Percentiles rank a stretch among this genome's conserved stretches.
These are phyloP conservation scores for Ceyx cyanopectus DNA, from an alignment of 2,113 vertebrate species.

Conservation along the genomic window DNA sequence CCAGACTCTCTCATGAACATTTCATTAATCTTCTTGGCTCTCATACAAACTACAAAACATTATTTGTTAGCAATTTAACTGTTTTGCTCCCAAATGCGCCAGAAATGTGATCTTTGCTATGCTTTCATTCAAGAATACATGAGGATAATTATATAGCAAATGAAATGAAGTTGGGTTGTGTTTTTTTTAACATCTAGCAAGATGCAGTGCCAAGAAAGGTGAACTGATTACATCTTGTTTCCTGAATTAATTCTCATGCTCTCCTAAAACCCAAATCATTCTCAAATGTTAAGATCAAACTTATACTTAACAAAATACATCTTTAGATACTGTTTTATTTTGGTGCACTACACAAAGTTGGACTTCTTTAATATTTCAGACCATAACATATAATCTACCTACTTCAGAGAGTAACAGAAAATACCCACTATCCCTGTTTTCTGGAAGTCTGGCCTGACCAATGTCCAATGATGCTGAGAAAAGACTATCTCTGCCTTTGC, in stretches of 20 bases:
- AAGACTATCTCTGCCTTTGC: background rate
- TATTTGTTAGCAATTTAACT: conserved; percentile 77
- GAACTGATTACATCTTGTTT: conserved; percentile 30
- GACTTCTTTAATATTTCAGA: background rate
- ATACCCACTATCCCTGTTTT: background rate
- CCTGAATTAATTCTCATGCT: conserved; percentile 26
- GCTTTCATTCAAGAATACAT: conserved; percentile 36
- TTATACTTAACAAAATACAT: background rate
- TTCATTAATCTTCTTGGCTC: conserved; percentile 83
- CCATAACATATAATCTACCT: background rate
- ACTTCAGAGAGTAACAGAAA: background rate
- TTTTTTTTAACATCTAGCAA: conserved; percentile 5
- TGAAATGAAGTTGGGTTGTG: background rate
- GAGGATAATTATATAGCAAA: conserved; percentile 63
- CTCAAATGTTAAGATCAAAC: conserved; percentile 28
- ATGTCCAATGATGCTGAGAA: background rate
- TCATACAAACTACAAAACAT: conserved; percentile 77
- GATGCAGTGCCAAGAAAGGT: conserved; percentile 43
- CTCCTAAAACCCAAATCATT: background rate
- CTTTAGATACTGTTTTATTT: conserved; percentile 12
- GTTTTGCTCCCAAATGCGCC: conserved; percentile 73
- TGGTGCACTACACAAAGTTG: background rate
- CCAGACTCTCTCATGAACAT: conserved; percentile 82
- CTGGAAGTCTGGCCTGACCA: background rate
- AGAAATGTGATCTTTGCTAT: conserved; percentile 59